phyloP scores from a whole-genome alignment of 2,113 vertebrate species.

The Phyllopteryx taeniolatus region DNA sequence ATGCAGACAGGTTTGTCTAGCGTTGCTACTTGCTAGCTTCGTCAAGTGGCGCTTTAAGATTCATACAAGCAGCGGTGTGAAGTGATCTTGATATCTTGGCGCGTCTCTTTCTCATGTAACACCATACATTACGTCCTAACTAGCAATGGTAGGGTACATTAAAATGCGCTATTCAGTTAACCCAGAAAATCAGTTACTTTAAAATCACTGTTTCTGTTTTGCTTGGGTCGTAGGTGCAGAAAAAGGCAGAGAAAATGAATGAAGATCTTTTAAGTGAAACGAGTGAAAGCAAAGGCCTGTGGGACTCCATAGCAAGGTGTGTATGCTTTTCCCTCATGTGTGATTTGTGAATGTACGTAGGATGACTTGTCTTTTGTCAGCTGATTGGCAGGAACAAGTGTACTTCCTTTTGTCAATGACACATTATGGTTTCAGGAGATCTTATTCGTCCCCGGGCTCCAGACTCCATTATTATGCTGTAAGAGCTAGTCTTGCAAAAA shows the following conservation, averaged over 20 bases:
- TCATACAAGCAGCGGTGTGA: no score
- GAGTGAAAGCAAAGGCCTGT: conserved; percentile 71
- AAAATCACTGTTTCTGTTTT: neutral
- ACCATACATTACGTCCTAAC: no score
- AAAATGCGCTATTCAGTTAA: no score
- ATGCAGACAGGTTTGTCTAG: no score
- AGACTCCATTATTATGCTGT: conserved; percentile 71
- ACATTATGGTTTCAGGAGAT: conserved; percentile 62
- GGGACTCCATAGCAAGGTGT: conserved; percentile 79
- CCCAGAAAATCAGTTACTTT: neutral
- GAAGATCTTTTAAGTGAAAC: conserved; percentile 77
- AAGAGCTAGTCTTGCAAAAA: conserved; percentile 74
- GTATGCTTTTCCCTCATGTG: conserved; percentile 14
- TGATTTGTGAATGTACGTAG: conserved; percentile 2
- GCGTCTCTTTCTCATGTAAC: no score
- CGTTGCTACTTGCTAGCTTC: no score
- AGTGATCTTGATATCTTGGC: no score
- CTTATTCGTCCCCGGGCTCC: conserved; percentile 56
- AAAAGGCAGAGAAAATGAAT: conserved; percentile 74
- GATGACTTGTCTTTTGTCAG: neutral
- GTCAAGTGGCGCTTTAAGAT: no score
- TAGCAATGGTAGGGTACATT: no score
- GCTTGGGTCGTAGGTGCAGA: conserved; percentile 69
- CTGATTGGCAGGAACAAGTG: conserved; percentile 20
- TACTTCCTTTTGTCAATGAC: conserved; percentile 41